These are phyloP conservation scores for Pseudoips prasinana DNA, from an alignment of 2,888 invertebrate species.

Conservation along the genomic window DNA sequence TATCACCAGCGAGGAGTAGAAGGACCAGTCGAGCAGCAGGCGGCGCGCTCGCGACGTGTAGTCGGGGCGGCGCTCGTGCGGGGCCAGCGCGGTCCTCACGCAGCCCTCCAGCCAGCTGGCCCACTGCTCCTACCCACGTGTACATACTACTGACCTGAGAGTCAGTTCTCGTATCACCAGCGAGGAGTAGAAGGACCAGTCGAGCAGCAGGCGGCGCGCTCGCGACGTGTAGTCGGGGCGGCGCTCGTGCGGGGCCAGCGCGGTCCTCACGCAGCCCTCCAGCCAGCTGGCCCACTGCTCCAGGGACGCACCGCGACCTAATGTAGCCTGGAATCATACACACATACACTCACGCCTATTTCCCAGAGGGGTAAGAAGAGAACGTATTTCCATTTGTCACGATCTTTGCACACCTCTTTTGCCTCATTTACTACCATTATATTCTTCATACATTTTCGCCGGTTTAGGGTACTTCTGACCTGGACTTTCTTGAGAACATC, in stretches of 20 bases:
- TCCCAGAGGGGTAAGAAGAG: no score
- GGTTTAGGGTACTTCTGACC: no score
- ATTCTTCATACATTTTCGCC: no score
- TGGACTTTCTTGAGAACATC: no score
- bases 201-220: constrained; percentile 93
- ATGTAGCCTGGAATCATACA: constrained; percentile 83
- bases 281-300: constrained; percentile 99
- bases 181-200: constrained; percentile 99
- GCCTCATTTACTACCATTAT: no score
- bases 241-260: constrained; percentile 93
- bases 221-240: constrained; percentile 91
- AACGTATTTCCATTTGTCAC: no score
- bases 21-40: constrained; percentile 50
- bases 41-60: constrained; percentile 84
- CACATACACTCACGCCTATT: no score
- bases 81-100: constrained; percentile 88
- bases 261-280: constrained; percentile 94
- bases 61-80: constrained; percentile 83
- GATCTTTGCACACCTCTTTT: no score
- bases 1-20: constrained; percentile 82
- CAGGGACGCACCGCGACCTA: constrained; percentile 95
- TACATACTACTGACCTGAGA: constrained; percentile 63
- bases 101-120: constrained; percentile 88
- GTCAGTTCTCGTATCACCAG: constrained; percentile 99
- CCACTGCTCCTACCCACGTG: constrained; percentile 60